Conservation (phyloP, 2,797 vertebrate species). For the Aselliscus stoliczkanus region DNA sequence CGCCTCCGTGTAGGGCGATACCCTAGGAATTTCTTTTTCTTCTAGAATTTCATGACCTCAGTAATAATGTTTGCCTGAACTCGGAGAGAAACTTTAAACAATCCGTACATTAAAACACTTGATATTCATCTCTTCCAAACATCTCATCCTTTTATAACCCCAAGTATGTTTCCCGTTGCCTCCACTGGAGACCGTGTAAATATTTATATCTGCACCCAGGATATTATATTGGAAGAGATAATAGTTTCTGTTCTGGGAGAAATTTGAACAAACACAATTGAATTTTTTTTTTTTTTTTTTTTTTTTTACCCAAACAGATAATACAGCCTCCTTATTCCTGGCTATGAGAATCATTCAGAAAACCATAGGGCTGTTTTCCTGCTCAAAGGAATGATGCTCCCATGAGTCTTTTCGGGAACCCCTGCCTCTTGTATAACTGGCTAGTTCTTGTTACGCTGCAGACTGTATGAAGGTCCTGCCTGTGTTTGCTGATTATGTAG, state of each 20-base stretch:
- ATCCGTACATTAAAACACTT: background rate
- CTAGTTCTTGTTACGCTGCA: fast-evolving
- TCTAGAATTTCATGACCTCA: conserved; percentile 17
- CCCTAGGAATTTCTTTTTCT: background rate
- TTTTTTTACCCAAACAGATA: fast-evolving
- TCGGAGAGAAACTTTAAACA: background rate
- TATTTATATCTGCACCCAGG: conserved; percentile 15
- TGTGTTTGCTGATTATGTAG: background rate
- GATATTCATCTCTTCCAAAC: background rate
- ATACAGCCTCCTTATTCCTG: background rate
- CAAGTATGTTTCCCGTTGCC: background rate
- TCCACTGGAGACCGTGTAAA: background rate
- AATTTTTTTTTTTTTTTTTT: background rate
- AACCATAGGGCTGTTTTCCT: background rate
- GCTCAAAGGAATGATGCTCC: background rate
- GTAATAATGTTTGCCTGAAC: background rate
- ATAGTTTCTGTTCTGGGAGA: background rate
- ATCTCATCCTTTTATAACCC: background rate
- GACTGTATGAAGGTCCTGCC: background rate
- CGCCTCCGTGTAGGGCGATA: background rate
- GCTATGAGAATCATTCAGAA: background rate
- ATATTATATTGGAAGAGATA: background rate
- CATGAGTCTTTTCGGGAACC: background rate
- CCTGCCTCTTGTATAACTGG: background rate
- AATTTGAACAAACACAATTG: background rate